These are phyloP conservation scores for Agrochola lychnidis DNA, from an alignment of 2,888 invertebrate species.

Conservation along the genomic window DNA sequence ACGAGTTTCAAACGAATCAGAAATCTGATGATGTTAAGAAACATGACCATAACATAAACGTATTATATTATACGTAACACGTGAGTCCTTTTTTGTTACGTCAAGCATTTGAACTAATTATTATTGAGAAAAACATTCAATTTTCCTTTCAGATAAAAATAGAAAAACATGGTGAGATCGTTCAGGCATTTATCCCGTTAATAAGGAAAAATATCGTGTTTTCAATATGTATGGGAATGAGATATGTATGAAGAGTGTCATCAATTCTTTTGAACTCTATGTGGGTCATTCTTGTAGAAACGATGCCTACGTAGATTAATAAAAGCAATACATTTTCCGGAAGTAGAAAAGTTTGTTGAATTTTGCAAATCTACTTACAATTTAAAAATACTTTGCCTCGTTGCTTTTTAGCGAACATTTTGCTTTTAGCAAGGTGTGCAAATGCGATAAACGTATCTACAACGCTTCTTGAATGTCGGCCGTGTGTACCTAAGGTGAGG, in stretches of 20 bases:
- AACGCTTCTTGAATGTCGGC: slow-evolving; percentile 33
- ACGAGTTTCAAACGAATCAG: slow-evolving; percentile 24
- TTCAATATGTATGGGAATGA: slow-evolving; percentile 22
- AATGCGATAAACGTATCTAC: slow-evolving; percentile 44
- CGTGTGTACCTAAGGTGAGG: slow-evolving; percentile 62
- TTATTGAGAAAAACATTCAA: slow-evolving; percentile 30
- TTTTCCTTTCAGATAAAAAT: slow-evolving; percentile 38
- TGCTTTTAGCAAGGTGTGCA: slow-evolving; percentile 42
- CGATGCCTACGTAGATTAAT: background rate
- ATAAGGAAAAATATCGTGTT: slow-evolving; percentile 47
- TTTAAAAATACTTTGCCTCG: background rate
- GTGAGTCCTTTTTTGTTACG: slow-evolving; percentile 20
- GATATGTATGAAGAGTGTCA: background rate
- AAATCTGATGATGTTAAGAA: slow-evolving; percentile 20
- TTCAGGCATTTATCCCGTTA: slow-evolving; percentile 20
- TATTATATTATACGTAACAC: slow-evolving; percentile 6
- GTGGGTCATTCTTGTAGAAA: slow-evolving; percentile 4
- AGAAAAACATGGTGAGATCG: slow-evolving; percentile 31
- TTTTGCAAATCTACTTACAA: background rate
- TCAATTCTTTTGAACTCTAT: slow-evolving; percentile 16
- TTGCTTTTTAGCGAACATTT: slow-evolving; percentile 22
- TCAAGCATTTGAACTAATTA: slow-evolving; percentile 3
- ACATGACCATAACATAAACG: slow-evolving; percentile 21
- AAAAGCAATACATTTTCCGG: background rate
- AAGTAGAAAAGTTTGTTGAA: background rate